phyloP scores from a whole-genome alignment of 2,888 invertebrate genomes.

The Cantharis rustica region DNA sequence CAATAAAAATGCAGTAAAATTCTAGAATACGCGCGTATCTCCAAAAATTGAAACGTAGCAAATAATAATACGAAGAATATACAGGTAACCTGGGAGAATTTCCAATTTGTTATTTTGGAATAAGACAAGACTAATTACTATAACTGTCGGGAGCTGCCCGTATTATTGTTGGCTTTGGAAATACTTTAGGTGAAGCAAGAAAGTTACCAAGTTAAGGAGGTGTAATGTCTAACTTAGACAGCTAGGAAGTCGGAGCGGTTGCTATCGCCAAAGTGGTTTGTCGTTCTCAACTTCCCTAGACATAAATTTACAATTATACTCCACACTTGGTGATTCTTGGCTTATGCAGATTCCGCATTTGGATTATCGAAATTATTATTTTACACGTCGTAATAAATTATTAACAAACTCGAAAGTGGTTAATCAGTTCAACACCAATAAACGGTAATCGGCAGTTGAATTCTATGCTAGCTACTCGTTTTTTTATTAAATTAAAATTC shows the following conservation, averaged over 20 bases:
- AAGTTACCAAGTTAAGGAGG: conserved; percentile 21
- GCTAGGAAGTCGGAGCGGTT: conserved; percentile 12
- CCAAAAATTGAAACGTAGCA: not conserved
- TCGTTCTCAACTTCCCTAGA: conserved; percentile 13
- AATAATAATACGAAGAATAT: not conserved
- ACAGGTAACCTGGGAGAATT: not conserved
- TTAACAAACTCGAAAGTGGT: not conserved
- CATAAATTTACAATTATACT: conserved; percentile 16
- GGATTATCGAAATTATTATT: not conserved
- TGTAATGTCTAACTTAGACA: conserved; percentile 22
- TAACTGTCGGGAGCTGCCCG: conserved; percentile 13
- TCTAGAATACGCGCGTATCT: not conserved
- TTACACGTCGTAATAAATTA: not conserved
- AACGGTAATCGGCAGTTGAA: not conserved
- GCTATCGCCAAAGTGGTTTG: conserved; percentile 17
- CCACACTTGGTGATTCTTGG: conserved; percentile 7
- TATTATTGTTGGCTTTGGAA: conserved; percentile 17
- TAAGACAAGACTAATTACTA: conserved; percentile 18
- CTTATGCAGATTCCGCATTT: not conserved
- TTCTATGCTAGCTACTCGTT: not conserved
- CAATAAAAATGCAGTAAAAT: not conserved
- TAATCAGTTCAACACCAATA: not conserved
- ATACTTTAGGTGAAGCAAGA: conserved; percentile 9
- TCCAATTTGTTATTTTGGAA: not conserved
- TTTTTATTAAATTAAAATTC: conserved; percentile 1